A percentile compares a stretch with the other conserved stretches of the same genome.
These are phyloP conservation scores for Leucoraja erinaceus DNA, from an alignment of 2,113 vertebrate species.

Conservation along the genomic window DNA sequence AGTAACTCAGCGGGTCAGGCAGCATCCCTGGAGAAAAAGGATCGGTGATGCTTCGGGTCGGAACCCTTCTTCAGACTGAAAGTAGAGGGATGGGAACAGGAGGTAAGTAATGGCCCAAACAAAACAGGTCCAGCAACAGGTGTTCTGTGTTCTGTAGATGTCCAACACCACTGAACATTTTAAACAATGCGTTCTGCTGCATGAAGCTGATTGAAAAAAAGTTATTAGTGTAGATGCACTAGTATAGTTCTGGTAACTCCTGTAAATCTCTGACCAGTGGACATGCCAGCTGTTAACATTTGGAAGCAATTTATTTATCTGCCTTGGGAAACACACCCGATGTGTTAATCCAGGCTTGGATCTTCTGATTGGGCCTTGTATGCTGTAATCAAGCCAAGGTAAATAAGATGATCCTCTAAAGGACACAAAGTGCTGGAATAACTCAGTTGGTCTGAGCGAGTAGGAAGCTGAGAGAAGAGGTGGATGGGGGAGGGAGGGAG, in stretches of 20 bases:
- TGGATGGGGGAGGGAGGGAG: no score
- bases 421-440: not conserved
- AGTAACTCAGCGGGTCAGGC: no score
- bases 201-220: not conserved
- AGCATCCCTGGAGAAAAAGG: no score
- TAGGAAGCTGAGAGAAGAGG: no score
- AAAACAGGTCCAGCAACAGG: no score
- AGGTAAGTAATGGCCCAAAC: no score
- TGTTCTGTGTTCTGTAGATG: not conserved
- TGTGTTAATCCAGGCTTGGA: not conserved
- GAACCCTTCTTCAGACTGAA: no score
- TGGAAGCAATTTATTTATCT: not conserved
- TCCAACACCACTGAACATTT: not conserved
- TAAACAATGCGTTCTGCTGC: not conserved
- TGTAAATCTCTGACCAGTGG: not conserved
- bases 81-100: no score
- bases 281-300: not conserved
- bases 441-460: not conserved
- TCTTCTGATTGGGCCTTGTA: not conserved
- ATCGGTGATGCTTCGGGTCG: no score
- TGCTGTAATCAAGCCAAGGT: not conserved
- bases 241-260: not conserved
- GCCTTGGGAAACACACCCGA: not conserved
- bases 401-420: not conserved
- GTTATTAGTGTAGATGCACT: not conserved